phyloP scores from a whole-genome alignment of 1,140 invertebrate genomes.

The Cheumatopsyche charites region DNA sequence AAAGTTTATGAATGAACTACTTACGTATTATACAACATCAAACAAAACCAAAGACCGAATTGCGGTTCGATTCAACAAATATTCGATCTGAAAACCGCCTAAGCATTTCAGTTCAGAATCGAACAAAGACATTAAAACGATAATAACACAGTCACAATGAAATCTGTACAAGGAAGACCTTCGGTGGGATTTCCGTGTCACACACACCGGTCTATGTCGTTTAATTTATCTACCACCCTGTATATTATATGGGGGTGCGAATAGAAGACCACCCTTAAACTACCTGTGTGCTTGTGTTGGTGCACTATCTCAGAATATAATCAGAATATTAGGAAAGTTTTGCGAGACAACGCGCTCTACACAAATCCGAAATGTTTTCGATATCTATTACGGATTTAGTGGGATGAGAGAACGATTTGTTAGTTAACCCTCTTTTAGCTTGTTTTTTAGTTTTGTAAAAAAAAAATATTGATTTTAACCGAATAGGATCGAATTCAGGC shows the following conservation, averaged over 20 bases:
- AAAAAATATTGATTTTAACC: no score
- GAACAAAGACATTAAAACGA: conserved; percentile 10
- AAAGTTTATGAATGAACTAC: no score
- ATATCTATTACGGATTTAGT: neutral
- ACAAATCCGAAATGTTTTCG: conserved; percentile 30
- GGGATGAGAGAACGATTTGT: neutral
- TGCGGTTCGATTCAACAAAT: no score
- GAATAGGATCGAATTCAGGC: no score
- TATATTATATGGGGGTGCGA: no score
- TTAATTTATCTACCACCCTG: conserved; percentile 8
- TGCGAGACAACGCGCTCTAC: conserved; percentile 13
- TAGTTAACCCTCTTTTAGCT: no score
- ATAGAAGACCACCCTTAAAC: neutral
- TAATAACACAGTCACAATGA: neutral
- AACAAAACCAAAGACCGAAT: no score
- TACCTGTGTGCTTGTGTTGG: neutral
- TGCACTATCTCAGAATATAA: conserved; percentile 14
- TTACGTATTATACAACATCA: no score
- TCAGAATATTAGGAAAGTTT: conserved; percentile 31
- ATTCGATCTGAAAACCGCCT: neutral
- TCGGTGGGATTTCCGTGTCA: neutral
- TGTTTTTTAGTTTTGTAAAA: no score
- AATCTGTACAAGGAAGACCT: no score
- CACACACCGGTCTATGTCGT: neutral
- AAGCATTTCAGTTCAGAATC: conserved; percentile 4